These are phyloP conservation scores for Lithobates pipiens DNA, from an alignment of 2,797 vertebrate genomes.

Conservation along the genomic window DNA sequence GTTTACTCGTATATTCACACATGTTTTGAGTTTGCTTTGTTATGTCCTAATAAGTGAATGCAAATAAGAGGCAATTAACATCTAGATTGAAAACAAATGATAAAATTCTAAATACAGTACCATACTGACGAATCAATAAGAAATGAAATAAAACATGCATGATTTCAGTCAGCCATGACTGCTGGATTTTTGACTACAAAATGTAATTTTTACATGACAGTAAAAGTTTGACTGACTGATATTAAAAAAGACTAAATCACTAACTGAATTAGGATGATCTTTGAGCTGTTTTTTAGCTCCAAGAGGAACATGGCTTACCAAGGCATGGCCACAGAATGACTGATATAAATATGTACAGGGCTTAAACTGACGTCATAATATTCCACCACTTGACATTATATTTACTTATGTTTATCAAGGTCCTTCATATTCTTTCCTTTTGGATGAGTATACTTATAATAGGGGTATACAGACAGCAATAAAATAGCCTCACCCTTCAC, in stretches of 20 bases:
- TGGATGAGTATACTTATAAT: too few species aligned
- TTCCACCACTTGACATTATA: too few species aligned
- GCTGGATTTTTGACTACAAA: background rate
- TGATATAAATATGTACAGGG: too few species aligned
- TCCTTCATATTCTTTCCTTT: too few species aligned
- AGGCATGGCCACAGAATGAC: too few species aligned
- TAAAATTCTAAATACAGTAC: conserved; percentile 13
- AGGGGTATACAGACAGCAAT: too few species aligned
- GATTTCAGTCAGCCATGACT: background rate
- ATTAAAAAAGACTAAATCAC: background rate
- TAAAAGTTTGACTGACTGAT: background rate
- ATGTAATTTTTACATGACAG: background rate
- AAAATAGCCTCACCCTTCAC: too few species aligned
- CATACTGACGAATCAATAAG: conserved; percentile 9
- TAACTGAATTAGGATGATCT: background rate
- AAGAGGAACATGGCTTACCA: background rate
- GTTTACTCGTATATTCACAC: conserved; percentile 64
- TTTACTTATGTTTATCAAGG: too few species aligned
- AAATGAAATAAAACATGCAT: conserved; percentile 3
- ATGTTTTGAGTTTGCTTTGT: conserved; percentile 66
- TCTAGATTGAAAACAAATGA: conserved; percentile 67
- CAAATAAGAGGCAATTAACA: conserved; percentile 64
- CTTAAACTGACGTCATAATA: too few species aligned
- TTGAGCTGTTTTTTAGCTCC: background rate
- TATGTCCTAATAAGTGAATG: conserved; percentile 66